A percentile compares a stretch with the other conserved stretches of the same genome.
phyloP scores from a whole-genome alignment of 2,113 vertebrate species.

The Gorsachius goisagi region DNA sequence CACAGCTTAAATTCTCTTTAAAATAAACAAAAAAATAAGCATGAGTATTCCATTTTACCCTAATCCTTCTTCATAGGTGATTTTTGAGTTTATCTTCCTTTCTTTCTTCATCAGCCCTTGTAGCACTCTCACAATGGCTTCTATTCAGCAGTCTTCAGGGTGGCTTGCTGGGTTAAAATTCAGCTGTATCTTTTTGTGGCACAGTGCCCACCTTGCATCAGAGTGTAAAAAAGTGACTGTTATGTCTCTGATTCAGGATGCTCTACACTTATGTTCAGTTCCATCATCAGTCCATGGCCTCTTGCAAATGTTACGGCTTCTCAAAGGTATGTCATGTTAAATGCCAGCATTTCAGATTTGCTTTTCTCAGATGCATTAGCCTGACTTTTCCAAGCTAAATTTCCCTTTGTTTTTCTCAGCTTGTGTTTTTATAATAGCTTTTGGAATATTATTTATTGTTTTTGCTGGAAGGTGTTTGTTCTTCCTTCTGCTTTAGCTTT shows the following conservation, averaged over 20 bases:
- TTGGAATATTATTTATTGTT: neutral
- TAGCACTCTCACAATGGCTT: neutral
- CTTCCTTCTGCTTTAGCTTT: neutral
- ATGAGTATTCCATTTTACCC: neutral
- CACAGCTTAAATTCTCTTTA: neutral
- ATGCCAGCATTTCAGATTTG: constrained; percentile 14
- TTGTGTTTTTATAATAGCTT: neutral
- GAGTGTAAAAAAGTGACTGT: neutral
- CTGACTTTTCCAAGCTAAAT: neutral
- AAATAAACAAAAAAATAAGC: neutral
- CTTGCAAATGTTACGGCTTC: neutral
- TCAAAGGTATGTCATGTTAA: constrained; percentile 4
- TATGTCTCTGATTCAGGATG: neutral
- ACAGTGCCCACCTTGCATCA: neutral
- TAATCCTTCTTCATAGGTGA: neutral
- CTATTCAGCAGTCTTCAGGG: neutral
- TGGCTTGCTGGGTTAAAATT: neutral
- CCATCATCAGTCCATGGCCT: neutral
- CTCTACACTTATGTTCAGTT: neutral
- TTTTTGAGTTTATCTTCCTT: neutral
- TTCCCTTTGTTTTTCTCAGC: neutral
- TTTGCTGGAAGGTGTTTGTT: neutral
- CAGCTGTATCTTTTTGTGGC: neutral
- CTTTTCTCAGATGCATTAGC: neutral
- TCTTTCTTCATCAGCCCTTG: neutral